These are phyloP conservation scores for Tokudaia tokunoshimensis DNA, from an alignment of 2,797 vertebrate species.

Conservation along the genomic window DNA sequence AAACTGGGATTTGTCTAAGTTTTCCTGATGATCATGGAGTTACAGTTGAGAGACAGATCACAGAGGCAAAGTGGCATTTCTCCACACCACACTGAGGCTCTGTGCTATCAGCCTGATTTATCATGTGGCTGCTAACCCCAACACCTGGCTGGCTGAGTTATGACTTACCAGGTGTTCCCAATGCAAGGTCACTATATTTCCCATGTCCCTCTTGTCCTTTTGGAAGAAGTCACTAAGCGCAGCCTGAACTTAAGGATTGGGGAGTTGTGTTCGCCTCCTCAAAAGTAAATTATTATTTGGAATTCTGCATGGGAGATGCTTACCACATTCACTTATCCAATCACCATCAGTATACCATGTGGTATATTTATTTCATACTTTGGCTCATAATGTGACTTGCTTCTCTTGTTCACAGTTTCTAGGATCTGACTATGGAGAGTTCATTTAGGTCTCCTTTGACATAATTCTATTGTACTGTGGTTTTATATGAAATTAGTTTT, in stretches of 20 bases:
- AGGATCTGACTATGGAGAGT: neutral
- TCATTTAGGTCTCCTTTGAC: neutral
- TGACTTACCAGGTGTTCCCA: neutral
- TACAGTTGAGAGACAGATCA: neutral
- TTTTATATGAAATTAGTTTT: neutral
- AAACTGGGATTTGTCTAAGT: neutral
- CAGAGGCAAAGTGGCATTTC: neutral
- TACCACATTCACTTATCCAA: neutral
- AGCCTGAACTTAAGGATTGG: neutral
- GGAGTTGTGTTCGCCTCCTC: neutral
- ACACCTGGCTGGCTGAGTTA: neutral
- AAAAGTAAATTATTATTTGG: neutral
- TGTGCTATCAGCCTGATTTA: neutral
- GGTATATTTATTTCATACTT: slow-evolving; percentile 23
- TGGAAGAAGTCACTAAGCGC: neutral
- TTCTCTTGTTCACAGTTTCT: neutral
- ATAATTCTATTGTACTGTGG: neutral
- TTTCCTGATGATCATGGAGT: neutral
- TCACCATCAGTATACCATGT: neutral
- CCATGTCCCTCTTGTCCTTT: neutral
- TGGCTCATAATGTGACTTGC: neutral
- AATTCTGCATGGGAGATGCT: neutral
- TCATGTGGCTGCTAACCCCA: neutral
- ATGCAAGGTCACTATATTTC: neutral
- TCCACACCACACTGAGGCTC: neutral